Evolutionary conservation across 2,113 vertebrate genomes (phyloP).

Genomic region (Melanotaenia duboulayi): DNA sequence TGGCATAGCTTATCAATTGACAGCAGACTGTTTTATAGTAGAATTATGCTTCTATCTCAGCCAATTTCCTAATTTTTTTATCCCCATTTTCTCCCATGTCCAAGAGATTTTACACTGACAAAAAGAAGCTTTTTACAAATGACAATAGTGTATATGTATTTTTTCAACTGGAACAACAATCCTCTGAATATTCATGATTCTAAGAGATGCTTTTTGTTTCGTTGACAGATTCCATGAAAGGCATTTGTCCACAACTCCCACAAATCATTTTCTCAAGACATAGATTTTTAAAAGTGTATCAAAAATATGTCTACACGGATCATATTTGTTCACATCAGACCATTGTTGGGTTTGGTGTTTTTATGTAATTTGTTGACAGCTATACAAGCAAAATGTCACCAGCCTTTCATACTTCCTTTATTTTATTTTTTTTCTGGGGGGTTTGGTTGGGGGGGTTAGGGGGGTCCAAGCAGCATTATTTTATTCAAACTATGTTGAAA

Average conservation of each 20-base stretch:
- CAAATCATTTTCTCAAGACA: background rate
- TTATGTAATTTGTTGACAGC: background rate
- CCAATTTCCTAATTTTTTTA: constrained; percentile 14
- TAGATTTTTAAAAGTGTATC: background rate
- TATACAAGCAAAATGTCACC: background rate
- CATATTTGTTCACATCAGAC: background rate
- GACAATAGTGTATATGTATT: background rate
- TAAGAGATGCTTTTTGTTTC: background rate
- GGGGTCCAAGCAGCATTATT: background rate
- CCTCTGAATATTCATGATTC: background rate
- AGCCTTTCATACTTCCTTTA: background rate
- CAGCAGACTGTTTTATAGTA: constrained; percentile 10
- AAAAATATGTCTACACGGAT: background rate
- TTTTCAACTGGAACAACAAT: background rate
- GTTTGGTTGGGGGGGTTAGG: no score
- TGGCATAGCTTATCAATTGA: background rate
- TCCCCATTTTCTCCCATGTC: background rate
- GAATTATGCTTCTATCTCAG: constrained; percentile 2
- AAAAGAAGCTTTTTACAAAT: constrained; percentile 1
- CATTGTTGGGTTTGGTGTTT: background rate
- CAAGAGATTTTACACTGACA: constrained; percentile 2
- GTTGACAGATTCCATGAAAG: background rate
- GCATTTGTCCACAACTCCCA: background rate
- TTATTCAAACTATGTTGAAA: background rate
- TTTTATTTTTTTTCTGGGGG: background rate